Evolutionary conservation across 1,140 invertebrate genomes (phyloP), one percentile per base, ranked within the genome.

Genomic region (Leptinotarsa lineolata): DNA sequence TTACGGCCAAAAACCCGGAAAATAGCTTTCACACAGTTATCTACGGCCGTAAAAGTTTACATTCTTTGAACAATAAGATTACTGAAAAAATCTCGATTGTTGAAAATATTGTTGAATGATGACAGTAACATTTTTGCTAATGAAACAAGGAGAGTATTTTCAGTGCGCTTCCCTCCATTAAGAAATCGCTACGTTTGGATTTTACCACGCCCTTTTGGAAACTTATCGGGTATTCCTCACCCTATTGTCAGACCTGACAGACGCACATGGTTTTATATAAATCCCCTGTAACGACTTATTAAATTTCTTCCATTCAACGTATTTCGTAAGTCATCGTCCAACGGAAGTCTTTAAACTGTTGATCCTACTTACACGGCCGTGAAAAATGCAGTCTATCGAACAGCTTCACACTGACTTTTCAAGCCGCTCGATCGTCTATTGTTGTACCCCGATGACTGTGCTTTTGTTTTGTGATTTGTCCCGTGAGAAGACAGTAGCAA

Each of bases 311-410:
- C 8, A 16, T 65, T n/a, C 63, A 16, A 22, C 22, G 22, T 65
- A 54, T 65, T 39, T 24, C 22, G 18, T 18, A n/a, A 24, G 63
- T 65, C 63, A 65, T 65, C 63, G 22, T 65, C n/a, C 15, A 24
- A 65, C 63, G 63, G 63, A 65, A 65, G 63, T 65, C 63, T 65
- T 65, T 24, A 65, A 65, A 39, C 63, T 11, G 63, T 24, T 65
- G 48, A 65, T 24, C 63, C 63, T 65, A 18, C 20, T 39, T 22
- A 22, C 60, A 13, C 60, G 4, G 21, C 20, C 61, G 61, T 63
- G 24, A 30, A 30, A 63, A 63, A 63, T n/a, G 24, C 20, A 3
- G 20, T 39, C 63, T n/a, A 24, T 65, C 18, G 21, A 39, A 65
- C 20, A 65, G 20, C 63, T 65, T 65, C 63, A 65, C 63, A 65